Percentiles rank a stretch among this genome's conserved stretches.
These are phyloP conservation scores for Nerophis ophidion DNA, from an alignment of 2,113 vertebrate species.

Conservation along the genomic window DNA sequence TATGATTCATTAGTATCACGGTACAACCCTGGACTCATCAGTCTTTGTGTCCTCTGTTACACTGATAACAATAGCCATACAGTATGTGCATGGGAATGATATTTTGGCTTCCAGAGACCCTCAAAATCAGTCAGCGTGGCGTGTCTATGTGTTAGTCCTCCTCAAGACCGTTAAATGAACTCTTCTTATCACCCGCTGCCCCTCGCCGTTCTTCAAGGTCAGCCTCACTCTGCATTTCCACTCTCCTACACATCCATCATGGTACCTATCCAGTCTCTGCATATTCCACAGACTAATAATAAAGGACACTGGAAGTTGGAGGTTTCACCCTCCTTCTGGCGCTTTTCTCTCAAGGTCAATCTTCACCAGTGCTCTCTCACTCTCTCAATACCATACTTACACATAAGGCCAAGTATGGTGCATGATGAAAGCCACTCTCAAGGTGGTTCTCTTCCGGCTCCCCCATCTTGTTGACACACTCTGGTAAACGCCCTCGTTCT, in stretches of 20 bases:
- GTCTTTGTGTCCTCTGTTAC: too few species aligned
- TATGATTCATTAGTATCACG: too few species aligned
- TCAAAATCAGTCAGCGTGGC: conserved; percentile 62
- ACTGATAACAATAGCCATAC: conserved; percentile 10
- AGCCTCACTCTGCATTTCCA: conserved; percentile 31
- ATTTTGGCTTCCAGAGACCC: neutral
- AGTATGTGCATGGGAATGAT: neutral
- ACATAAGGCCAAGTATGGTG: conserved; percentile 31
- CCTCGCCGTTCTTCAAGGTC: conserved; percentile 61
- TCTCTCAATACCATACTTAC: conserved; percentile 21
- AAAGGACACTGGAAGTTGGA: conserved; percentile 29
- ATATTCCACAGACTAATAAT: conserved; percentile 32
- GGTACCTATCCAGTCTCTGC: conserved; percentile 16
- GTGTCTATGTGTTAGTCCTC: conserved; percentile 46
- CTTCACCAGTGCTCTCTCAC: conserved; percentile 27
- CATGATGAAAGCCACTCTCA: conserved; percentile 39
- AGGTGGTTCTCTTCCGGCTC: conserved; percentile 28
- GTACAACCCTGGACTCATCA: too few species aligned
- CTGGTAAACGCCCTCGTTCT: neutral
- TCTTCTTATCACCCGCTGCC: conserved; percentile 56
- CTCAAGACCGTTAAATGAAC: conserved; percentile 45
- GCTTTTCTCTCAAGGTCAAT: conserved; percentile 43
- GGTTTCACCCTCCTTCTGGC: conserved; percentile 21
- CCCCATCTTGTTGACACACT: conserved; percentile 8
- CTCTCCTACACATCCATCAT: conserved; percentile 23